Conservation (phyloP, 2,888 invertebrate genomes). For the Itoplectis maculator region DNA sequence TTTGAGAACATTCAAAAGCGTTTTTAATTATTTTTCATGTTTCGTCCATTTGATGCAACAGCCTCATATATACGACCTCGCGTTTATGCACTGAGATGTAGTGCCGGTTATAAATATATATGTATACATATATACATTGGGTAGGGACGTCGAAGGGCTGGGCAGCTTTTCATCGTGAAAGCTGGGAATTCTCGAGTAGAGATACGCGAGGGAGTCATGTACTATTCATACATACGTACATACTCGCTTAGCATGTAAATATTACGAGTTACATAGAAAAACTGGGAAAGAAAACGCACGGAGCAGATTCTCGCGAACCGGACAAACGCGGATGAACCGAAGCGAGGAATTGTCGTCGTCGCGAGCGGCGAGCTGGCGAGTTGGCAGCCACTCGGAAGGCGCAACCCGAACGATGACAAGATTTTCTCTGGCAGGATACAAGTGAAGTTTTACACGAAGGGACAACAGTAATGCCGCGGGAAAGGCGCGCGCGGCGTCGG, state of each 20-base stretch:
- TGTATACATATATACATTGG: not conserved
- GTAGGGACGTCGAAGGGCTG: constrained; percentile 62
- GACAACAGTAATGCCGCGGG: constrained; percentile 42
- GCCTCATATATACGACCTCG: not conserved
- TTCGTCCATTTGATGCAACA: constrained; percentile 70
- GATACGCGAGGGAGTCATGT: constrained; percentile 40
- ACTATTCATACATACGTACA: constrained; percentile 13
- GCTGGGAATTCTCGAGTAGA: constrained; percentile 54
- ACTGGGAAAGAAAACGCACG: not conserved
- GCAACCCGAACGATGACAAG: constrained; percentile 26
- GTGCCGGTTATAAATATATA: not conserved
- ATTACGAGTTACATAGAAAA: constrained; percentile 5
- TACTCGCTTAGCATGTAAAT: not conserved
- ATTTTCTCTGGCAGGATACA: constrained; percentile 39
- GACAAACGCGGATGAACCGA: constrained; percentile 43
- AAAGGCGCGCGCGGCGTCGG: constrained; percentile 12
- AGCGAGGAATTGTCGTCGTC: constrained; percentile 41
- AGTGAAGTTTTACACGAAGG: constrained; percentile 36
- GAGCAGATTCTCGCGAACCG: constrained; percentile 17
- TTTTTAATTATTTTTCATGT: constrained; percentile 73
- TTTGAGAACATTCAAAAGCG: constrained; percentile 72
- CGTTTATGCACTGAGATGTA: not conserved
- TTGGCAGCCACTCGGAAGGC: constrained; percentile 15
- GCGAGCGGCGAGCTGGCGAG: constrained; percentile 6
- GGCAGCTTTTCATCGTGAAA: constrained; percentile 46